A percentile compares a stretch with the other conserved stretches of the same genome.
These are phyloP conservation scores for Ormyrus rosae DNA, from an alignment of 2,888 invertebrate species.

Conservation along the genomic window DNA sequence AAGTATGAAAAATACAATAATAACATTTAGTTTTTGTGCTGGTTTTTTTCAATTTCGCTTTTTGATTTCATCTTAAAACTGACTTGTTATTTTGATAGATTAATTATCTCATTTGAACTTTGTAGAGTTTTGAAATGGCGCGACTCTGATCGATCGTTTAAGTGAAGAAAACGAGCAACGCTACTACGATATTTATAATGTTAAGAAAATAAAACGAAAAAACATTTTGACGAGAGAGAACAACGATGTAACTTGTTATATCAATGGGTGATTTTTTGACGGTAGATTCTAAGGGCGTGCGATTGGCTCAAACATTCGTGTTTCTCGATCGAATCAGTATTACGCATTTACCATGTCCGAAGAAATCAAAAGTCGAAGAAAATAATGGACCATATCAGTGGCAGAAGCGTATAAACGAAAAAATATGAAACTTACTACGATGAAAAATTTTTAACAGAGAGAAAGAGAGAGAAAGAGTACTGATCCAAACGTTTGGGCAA, in stretches of 20 bases:
- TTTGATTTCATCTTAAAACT: slow-evolving; percentile 13
- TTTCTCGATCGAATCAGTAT: slow-evolving; percentile 70
- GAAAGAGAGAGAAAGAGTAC: not conserved
- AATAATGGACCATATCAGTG: slow-evolving; percentile 66
- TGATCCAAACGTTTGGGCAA: slow-evolving; percentile 53
- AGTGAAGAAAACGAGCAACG: slow-evolving; percentile 35
- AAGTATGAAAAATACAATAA: not conserved
- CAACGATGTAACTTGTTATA: slow-evolving; percentile 50
- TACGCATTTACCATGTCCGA: slow-evolving; percentile 62
- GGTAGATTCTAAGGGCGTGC: slow-evolving; percentile 52
- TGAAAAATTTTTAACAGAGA: slow-evolving; percentile 10
- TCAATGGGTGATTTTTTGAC: slow-evolving; percentile 33
- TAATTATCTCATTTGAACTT: slow-evolving; percentile 23
- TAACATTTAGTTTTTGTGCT: slow-evolving; percentile 16
- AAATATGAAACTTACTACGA: slow-evolving; percentile 32
- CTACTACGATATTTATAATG: slow-evolving; percentile 39
- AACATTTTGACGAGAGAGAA: slow-evolving; percentile 37
- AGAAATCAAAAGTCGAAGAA: slow-evolving; percentile 66
- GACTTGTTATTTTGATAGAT: not conserved
- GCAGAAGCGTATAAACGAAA: slow-evolving; percentile 30
- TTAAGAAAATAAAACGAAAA: slow-evolving; percentile 27
- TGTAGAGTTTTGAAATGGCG: slow-evolving; percentile 19
- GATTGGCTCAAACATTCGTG: slow-evolving; percentile 62
- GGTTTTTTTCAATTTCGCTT: slow-evolving; percentile 9
- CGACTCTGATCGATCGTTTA: slow-evolving; percentile 38